These are phyloP conservation scores for Pherbina coryleti DNA, from an alignment of 2,888 invertebrate genomes.

Conservation along the genomic window DNA sequence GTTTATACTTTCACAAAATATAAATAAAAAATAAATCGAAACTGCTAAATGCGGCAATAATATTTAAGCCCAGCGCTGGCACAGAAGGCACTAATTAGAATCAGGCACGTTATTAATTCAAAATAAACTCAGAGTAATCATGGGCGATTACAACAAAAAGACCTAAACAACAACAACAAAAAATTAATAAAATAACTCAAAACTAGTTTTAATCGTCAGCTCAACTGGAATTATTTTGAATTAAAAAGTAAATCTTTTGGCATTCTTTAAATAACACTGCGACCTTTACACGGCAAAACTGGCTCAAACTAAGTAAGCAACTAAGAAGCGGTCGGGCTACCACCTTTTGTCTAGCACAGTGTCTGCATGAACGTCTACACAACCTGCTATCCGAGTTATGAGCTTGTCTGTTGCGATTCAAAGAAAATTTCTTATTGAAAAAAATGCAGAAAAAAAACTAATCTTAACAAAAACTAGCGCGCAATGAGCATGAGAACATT, in stretches of 20 bases:
- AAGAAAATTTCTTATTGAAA: too few relatives aligned
- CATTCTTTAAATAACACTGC: conserved; percentile 5
- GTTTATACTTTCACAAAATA: conserved; percentile 26
- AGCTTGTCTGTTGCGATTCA: too few relatives aligned
- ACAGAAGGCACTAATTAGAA: conserved; percentile 15
- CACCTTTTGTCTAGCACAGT: not conserved
- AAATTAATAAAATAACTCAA: not conserved
- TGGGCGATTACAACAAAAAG: not conserved
- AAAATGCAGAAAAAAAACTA: too few relatives aligned
- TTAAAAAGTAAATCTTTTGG: conserved; percentile 8
- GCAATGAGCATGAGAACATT: too few relatives aligned
- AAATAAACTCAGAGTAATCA: not conserved
- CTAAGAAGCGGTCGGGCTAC: not conserved
- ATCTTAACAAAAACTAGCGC: too few relatives aligned
- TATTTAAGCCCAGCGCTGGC: not conserved
- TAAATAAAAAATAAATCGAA: conserved; percentile 3
- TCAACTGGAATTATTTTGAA: not conserved
- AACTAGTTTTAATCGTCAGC: not conserved
- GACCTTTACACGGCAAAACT: not conserved
- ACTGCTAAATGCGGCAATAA: conserved; percentile 5
- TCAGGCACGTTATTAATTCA: not conserved
- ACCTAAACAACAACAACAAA: not conserved
- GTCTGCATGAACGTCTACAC: not conserved
- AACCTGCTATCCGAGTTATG: too few relatives aligned
- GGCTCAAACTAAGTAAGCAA: not conserved